A percentile compares a stretch with the other conserved stretches of the same genome.
Evolutionary conservation across 2,113 vertebrate genomes (phyloP).

Genomic region (Leptodactylus fuscus): DNA sequence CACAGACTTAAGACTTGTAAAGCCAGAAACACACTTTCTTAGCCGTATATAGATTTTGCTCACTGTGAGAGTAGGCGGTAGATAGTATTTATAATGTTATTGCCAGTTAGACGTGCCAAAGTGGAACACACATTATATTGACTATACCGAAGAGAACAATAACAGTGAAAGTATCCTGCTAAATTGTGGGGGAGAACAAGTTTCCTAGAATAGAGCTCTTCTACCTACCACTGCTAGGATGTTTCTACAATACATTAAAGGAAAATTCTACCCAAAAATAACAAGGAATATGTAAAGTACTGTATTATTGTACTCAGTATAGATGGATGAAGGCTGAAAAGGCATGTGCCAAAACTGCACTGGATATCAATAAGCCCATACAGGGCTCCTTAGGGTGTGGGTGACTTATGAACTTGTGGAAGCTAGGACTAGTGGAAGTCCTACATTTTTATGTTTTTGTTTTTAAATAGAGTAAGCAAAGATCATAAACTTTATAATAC

Average conservation of each 20-base stretch:
- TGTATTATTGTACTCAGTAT: not conserved
- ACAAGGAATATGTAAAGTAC: not conserved
- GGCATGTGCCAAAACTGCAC: too few species aligned
- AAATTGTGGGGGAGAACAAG: slow-evolving; percentile 26
- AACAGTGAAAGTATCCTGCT: not conserved
- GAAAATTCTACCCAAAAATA: not conserved
- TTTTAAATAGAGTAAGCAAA: too few species aligned
- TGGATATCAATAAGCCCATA: too few species aligned
- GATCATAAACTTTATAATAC: too few species aligned
- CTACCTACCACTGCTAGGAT: slow-evolving; percentile 7
- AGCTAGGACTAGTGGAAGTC: too few species aligned
- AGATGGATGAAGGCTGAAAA: not conserved
- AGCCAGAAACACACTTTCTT: not conserved
- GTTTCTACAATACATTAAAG: not conserved
- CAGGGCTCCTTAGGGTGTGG: too few species aligned
- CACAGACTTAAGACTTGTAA: too few species aligned
- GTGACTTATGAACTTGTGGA: too few species aligned
- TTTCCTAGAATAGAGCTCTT: slow-evolving; percentile 31
- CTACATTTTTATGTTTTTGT: too few species aligned
- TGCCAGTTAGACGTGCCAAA: not conserved
- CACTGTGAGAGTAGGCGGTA: slow-evolving; percentile 3
- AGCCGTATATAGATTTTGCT: slow-evolving; percentile 1
- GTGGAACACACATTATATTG: not conserved
- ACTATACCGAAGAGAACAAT: slow-evolving; percentile 6
- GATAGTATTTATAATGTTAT: slow-evolving; percentile 26